Evolutionary conservation across 2,797 vertebrate genomes (phyloP).

Genomic region (Pelobates cultripes): DNA sequence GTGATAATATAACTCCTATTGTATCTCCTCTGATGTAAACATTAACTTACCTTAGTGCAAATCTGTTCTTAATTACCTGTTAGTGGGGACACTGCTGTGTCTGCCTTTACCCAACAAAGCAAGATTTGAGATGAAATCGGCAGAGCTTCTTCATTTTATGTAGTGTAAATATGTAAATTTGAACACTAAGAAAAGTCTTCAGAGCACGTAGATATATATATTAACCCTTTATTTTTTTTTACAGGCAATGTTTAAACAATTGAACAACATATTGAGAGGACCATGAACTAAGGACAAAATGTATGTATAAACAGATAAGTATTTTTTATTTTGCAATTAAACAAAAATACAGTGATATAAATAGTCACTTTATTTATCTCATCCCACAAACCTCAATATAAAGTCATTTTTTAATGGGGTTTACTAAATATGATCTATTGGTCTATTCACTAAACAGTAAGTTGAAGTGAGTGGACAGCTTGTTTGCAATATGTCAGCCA

Average conservation of each 20-base stretch:
- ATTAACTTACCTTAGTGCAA: constrained; percentile 24
- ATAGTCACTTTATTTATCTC: too few relatives aligned
- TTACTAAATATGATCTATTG: too few relatives aligned
- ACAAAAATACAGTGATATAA: too few relatives aligned
- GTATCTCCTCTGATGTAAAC: too few relatives aligned
- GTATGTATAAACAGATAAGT: constrained; percentile 55
- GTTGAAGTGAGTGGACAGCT: too few relatives aligned
- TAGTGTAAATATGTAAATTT: constrained; percentile 15
- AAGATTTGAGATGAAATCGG: background rate
- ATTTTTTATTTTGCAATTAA: constrained; percentile 15
- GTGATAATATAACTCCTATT: too few relatives aligned
- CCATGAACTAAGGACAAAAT: constrained; percentile 55
- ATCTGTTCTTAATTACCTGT: constrained; percentile 34
- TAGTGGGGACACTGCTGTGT: background rate
- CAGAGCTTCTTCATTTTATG: background rate
- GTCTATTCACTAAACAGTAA: too few relatives aligned
- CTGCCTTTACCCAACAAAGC: background rate
- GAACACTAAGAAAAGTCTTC: constrained; percentile 53
- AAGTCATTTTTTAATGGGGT: too few relatives aligned
- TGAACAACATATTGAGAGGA: constrained; percentile 55
- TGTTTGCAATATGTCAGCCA: too few relatives aligned
- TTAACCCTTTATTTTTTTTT: constrained; percentile 56
- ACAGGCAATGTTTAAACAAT: constrained; percentile 54
- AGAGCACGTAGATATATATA: constrained; percentile 49
- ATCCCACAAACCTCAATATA: too few relatives aligned